Base-by-base conservation (phyloP, 37 sponge, comb jelly and placozoan genomes). In the Corticium candelabrum region DNA sequence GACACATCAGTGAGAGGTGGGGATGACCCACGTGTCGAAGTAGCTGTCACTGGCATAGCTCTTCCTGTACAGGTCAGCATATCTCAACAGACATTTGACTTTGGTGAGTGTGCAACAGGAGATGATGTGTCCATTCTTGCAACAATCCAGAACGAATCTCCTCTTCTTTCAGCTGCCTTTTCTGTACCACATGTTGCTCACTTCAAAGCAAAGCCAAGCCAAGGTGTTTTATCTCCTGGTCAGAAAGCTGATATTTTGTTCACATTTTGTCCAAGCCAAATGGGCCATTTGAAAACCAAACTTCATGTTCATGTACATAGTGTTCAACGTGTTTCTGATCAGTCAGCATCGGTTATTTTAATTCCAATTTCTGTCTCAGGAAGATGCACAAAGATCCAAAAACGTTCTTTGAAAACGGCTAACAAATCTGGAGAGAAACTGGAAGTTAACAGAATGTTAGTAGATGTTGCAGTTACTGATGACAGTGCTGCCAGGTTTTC, bases 191-290 rank as follows among this genome's bases (percentile, higher is more conserved):
- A 40, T 15, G 43, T 84, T 11, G 87, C 90, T 2, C 87, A 90
- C 68, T 90, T 82, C 67, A 84, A 80, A 35, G 40, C 73, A 27
- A 27, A 33, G 27, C 87, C 81, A 32, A 31, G 71, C 32, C 27
- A 83, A 3, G 90, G 90, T 5, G 35, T 37, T 1, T 68, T 90
- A 27, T 33, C 31, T 40, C 84, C 82, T 29, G 81, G 74, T 34
- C n/a, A 75, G 1, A 43, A 31, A 1, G 3, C 37, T 3, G 11
- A 27, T 30, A 34, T 89, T 0, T 11, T 0, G 3, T 35, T 90
- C n/a, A 35, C 80, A 0, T 86, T 86, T 39, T 40, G 35, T 29
- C 90, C 90, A 1, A 73, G 77, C 3, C 90, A 90, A 41, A 34
- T 90, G 0, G 90, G 90, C 0, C 40, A 34, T 2, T 77, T 86